Base-by-base conservation (phyloP, 2,888 invertebrate genomes). In the Nemurella pictetii region DNA sequence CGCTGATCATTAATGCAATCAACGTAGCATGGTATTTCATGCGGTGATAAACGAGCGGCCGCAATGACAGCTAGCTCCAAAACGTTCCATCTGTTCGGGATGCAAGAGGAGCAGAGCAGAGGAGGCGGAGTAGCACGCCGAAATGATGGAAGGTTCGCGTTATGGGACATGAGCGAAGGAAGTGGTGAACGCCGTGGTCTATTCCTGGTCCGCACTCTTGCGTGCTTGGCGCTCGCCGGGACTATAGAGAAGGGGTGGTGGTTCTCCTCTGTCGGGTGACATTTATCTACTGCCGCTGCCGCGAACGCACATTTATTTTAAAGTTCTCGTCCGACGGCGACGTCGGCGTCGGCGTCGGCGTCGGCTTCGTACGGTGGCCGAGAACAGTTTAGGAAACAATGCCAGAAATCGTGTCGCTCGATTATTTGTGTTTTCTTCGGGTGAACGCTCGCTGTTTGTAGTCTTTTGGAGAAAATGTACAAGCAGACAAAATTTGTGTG, bases 271-370 rank as follows among this genome's bases (percentile, higher is more conserved):
- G 55, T 20, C 20, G 20, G 55, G n/a, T 30, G 78, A 78, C 78
- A 78, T n/a, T 78, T 78, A 78, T 78, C 78, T 28, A 78, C 29
- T 25, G 20, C n/a, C n/a, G n/a, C n/a, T n/a, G n/a, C n/a, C n/a
- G 28, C 29, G 78, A 78, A 27, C 78, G 30, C 30, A 30, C 29
- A 78, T 78, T 78, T 78, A 78, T 78, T 78, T 78, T 78, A 28
- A 78, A 28, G 28, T 78, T 29, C 55, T 55, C 55, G 55, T 20
- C 55, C 55, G 55, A 25, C 75, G 26, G 28, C 28, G 78, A 27
- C 30, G 30, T 7, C 4, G n/a, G 15, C 55, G 55, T 75, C 75
- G 7, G 28, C 3, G 26, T 7, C 28, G 78, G 28, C 30, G 30
- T 7, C 4, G n/a, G 15, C 55, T 12, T 75, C 75, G 7, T 7